Percentiles rank a stretch among this genome's conserved stretches.
Evolutionary conservation across 2,888 invertebrate species (phyloP).

Genomic region (Pachydiplax longipennis): DNA sequence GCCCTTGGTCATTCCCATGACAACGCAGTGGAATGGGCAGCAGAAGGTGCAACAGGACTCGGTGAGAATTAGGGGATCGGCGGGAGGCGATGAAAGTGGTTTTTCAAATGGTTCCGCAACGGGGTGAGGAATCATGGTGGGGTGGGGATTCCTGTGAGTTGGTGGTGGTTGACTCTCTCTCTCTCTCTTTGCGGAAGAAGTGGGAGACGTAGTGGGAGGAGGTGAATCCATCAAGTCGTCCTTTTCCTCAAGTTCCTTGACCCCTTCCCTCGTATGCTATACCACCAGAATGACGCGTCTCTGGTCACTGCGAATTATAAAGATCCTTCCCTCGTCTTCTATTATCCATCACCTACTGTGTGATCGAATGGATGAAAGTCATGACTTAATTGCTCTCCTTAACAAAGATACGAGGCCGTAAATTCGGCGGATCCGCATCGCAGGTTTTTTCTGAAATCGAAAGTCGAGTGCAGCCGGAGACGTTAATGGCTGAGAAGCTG

Average conservation of each 20-base stretch:
- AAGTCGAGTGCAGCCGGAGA: background rate
- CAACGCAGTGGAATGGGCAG: background rate
- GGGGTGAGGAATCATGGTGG: background rate
- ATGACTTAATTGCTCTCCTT: constrained; percentile 19
- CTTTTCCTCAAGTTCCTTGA: constrained; percentile 23
- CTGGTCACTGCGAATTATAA: background rate
- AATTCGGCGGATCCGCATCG: background rate
- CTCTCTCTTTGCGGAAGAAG: background rate
- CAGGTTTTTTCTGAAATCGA: background rate
- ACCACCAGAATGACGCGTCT: background rate
- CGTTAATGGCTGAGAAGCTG: background rate
- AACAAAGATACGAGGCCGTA: background rate
- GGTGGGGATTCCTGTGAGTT: background rate
- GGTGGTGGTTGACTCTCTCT: background rate
- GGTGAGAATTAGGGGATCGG: background rate
- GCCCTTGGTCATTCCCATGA: constrained; percentile 35
- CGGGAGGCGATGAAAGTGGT: background rate
- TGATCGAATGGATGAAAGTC: constrained; percentile 5
- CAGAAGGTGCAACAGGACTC: background rate
- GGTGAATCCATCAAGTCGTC: background rate
- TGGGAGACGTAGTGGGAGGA: background rate
- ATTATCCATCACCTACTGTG: background rate
- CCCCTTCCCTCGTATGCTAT: background rate
- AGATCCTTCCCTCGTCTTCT: background rate
- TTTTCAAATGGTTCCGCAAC: background rate